Conservation (phyloP, 2,888 invertebrate species). For the Phasia obesa region DNA sequence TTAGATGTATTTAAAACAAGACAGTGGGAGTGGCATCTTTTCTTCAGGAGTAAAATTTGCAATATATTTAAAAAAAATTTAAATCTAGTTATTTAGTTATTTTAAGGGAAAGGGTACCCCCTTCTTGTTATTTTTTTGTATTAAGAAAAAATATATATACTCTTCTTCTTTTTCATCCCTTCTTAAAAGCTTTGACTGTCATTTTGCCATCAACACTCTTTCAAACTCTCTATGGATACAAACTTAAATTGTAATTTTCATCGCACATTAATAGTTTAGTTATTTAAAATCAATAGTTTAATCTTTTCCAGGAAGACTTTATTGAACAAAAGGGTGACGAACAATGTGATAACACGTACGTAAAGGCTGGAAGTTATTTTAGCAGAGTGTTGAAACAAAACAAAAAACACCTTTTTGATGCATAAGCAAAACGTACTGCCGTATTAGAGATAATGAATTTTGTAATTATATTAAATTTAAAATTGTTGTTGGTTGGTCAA, state of each 20-base stretch:
- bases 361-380: not conserved
- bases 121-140: too few relatives aligned
- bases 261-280: not conserved
- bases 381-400: conserved; percentile 20
- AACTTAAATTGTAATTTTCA: too few relatives aligned
- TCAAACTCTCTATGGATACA: too few relatives aligned
- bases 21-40: too few relatives aligned
- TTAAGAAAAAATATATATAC: too few relatives aligned
- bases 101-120: too few relatives aligned
- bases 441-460: conserved; percentile 48
- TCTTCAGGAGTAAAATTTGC: too few relatives aligned
- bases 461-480: conserved; percentile 39
- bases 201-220: too few relatives aligned
- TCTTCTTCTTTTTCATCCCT: too few relatives aligned
- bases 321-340: not conserved
- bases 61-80: too few relatives aligned
- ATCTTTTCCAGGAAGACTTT: not conserved
- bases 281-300: conserved; percentile 21
- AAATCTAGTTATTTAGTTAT: too few relatives aligned
- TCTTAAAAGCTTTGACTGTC: too few relatives aligned
- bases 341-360: not conserved
- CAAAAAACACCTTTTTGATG: conserved; percentile 10
- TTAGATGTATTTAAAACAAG: conserved; percentile 15
- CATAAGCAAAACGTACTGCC: conserved; percentile 25
- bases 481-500: conserved; percentile 12